Percentiles rank a stretch among this genome's conserved stretches.
These are phyloP conservation scores for Agrochola lota DNA, from an alignment of 2,888 invertebrate species.

Conservation along the genomic window DNA sequence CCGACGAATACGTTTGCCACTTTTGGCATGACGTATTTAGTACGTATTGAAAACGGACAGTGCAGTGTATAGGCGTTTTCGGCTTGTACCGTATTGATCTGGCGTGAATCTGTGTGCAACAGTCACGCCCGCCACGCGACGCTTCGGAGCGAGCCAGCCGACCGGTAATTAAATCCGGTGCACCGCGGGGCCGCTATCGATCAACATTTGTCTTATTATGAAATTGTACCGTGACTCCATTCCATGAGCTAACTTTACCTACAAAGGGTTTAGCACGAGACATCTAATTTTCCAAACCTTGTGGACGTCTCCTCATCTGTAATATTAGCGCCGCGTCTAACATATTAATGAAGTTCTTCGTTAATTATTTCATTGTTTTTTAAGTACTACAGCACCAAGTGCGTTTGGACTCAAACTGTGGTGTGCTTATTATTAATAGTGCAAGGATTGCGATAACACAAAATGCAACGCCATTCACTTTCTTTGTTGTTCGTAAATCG, in stretches of 20 bases:
- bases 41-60: not conserved
- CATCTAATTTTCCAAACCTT: conserved; percentile 22
- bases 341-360: conserved; percentile 37
- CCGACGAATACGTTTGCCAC: not conserved
- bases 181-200: conserved; percentile 40
- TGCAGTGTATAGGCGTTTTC: not conserved
- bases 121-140: conserved; percentile 15
- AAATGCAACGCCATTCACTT: conserved; percentile 20
- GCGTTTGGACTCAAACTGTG: not conserved
- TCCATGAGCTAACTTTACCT: not conserved
- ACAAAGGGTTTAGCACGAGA: not conserved
- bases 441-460: conserved; percentile 5
- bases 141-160: conserved; percentile 23
- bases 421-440: conserved; percentile 13
- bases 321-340: conserved; percentile 13
- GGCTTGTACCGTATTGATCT: conserved; percentile 50
- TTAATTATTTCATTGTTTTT: conserved; percentile 29
- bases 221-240: not conserved
- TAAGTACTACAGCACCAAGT: conserved; percentile 14
- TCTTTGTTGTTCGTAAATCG: conserved; percentile 26
- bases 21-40: conserved; percentile 2
- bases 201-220: conserved; percentile 17
- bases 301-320: conserved; percentile 11
- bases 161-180: conserved; percentile 46
- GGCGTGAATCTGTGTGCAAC: conserved; percentile 40